Percentiles rank a stretch among this genome's conserved stretches.
These are phyloP conservation scores for Antheraea pernyi DNA, from an alignment of 1,140 invertebrate species.

Conservation along the genomic window DNA sequence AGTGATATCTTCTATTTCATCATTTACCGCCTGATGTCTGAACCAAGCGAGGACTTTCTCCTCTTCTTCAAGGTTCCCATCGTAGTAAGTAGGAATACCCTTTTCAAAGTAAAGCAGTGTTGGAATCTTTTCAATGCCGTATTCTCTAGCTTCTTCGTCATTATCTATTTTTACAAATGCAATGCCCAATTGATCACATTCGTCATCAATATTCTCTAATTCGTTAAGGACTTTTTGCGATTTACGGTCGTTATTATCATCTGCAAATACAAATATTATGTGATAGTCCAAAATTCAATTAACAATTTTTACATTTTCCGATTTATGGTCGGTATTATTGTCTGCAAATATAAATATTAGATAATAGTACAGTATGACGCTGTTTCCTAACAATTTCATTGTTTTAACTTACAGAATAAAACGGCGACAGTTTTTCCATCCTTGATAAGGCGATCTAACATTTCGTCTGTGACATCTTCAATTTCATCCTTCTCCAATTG, in stretches of 20 bases:
- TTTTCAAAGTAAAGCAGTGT: slow-evolving; percentile 95
- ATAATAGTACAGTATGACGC: background rate
- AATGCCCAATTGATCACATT: slow-evolving; percentile 92
- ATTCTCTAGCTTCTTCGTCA: slow-evolving; percentile 92
- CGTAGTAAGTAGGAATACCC: slow-evolving; percentile 92
- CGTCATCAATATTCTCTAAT: slow-evolving; percentile 96
- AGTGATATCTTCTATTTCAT: slow-evolving; percentile 96
- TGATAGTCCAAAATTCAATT: no score
- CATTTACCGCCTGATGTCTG: slow-evolving; percentile 89
- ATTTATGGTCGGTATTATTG: slow-evolving; percentile 94
- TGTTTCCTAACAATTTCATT: background rate
- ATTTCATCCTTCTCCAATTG: slow-evolving; percentile 96
- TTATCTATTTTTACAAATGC: slow-evolving; percentile 97
- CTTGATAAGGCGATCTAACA: slow-evolving; percentile 93
- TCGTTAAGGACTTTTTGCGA: slow-evolving; percentile 92
- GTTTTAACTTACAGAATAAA: slow-evolving; percentile 90
- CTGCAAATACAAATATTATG: slow-evolving; percentile 74
- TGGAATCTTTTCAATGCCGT: slow-evolving; percentile 93
- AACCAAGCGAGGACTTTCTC: slow-evolving; percentile 94
- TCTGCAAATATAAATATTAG: slow-evolving; percentile 80
- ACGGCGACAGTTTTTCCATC: slow-evolving; percentile 94
- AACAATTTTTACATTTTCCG: slow-evolving; percentile 91
- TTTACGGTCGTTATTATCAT: slow-evolving; percentile 94
- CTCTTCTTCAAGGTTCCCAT: slow-evolving; percentile 94
- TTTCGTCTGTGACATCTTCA: slow-evolving; percentile 96